Evolutionary conservation across 2,797 vertebrate genomes (phyloP), one percentile per base, ranked within the genome.

Genomic region (Pseudochirops cupreus): DNA sequence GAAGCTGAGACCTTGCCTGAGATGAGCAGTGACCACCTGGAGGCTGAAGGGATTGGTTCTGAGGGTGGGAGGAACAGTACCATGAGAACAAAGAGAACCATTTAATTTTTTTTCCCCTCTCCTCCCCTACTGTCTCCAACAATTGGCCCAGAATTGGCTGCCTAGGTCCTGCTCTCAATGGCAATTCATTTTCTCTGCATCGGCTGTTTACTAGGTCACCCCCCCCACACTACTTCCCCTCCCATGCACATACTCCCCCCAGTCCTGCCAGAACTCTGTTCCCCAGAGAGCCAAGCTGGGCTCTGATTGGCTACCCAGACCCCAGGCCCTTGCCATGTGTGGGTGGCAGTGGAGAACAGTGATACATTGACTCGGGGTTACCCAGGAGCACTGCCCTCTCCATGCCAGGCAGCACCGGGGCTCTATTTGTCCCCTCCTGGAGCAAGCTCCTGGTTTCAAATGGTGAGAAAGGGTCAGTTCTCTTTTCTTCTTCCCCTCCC

Each of bases 141-240:
- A 53, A 0, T 57, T 95, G 93, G 95, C 97, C 91, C 18, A 89
- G 55, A 1, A 74, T 96, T 95, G 55, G 52, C 96, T 26, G 31
- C 92, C 82, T 67, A 7, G 91, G 97, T 92, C 92, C 91, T 97
- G 95, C 94, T 96, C 12, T 94, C 90, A 0, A 94, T 96, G 97
- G 97, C 29, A n/a, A 97, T 96, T 94, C 94, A 54, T 98, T 98
- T 98, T 97, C 97, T 98, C 98, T 95, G 96, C 98, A 94, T 98
- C 98, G 98, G 98, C 97, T 98, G 96, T 98, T 98, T 98, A 96
- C 95, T 96, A 91, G 96, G 98, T 98, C 96, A 91, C 74, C 52
- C 95, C 54, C 62, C 39, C 54, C 9, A 53, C 46, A 29, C 74
- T 91, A 9, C 90, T 91, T 53, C 90, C 90, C 91, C 62, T 56